Evolutionary conservation across 2,888 invertebrate genomes (phyloP).

Genomic region (Pyrrhosoma nymphula): DNA sequence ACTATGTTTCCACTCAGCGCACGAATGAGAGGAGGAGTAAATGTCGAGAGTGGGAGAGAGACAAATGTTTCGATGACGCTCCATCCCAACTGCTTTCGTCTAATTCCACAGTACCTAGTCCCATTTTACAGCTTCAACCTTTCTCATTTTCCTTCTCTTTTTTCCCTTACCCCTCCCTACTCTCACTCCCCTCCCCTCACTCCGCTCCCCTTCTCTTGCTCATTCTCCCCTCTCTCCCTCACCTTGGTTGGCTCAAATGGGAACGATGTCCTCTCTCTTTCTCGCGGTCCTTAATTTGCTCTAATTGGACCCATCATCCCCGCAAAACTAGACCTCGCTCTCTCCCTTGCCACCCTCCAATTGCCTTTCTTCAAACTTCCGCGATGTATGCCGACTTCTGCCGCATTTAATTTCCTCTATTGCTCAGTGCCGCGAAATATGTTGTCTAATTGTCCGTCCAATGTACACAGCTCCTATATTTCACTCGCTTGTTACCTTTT

Average conservation of each 20-base stretch:
- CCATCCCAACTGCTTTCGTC: too few species aligned
- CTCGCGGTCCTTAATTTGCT: neutral
- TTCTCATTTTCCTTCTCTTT: neutral
- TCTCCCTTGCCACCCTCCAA: neutral
- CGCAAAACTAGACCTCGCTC: neutral
- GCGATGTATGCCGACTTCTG: neutral
- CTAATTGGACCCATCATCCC: conserved; percentile 1
- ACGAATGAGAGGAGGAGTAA: too few species aligned
- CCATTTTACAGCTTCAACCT: neutral
- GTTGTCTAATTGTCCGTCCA: neutral
- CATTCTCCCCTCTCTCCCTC: neutral
- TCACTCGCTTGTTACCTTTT: neutral
- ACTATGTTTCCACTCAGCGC: too few species aligned
- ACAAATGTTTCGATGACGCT: too few species aligned
- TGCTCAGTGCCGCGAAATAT: neutral
- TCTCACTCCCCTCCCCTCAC: neutral
- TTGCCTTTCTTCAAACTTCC: neutral
- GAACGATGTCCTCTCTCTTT: neutral
- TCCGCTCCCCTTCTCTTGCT: neutral
- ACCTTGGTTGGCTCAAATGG: neutral
- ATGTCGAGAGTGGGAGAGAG: too few species aligned
- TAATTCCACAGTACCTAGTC: too few species aligned
- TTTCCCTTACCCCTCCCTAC: neutral
- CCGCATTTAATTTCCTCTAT: neutral
- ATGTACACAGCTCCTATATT: neutral